Percentiles rank a stretch among this genome's conserved stretches.
These are phyloP conservation scores for Hycleus phaleratus DNA, from an alignment of 1,140 invertebrate species.

Conservation along the genomic window DNA sequence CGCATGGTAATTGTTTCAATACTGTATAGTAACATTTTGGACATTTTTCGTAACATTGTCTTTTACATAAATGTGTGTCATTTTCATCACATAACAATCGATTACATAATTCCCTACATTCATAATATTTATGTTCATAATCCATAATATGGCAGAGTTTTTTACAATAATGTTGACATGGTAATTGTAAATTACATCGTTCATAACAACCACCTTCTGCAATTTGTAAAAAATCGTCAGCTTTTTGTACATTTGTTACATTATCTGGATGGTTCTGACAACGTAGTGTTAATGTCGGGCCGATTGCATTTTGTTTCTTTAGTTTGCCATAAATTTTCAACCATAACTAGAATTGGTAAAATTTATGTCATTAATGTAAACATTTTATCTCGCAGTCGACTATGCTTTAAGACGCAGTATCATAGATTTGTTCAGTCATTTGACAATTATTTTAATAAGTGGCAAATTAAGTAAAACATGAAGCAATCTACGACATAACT, in stretches of 20 bases:
- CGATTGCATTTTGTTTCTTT: conserved; percentile 40
- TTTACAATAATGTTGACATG: conserved; percentile 50
- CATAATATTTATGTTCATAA: conserved; percentile 40
- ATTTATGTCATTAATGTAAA: no score
- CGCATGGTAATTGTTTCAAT: conserved; percentile 41
- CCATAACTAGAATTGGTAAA: conserved; percentile 42
- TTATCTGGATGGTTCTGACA: conserved; percentile 45
- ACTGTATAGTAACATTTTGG: conserved; percentile 41
- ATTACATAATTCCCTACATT: conserved; percentile 32
- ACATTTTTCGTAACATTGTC: conserved; percentile 44
- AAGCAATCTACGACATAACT: no score
- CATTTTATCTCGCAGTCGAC: no score
- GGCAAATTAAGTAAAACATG: no score
- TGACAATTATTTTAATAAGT: no score
- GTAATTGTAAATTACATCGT: conserved; percentile 39
- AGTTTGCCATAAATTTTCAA: conserved; percentile 44
- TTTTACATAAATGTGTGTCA: conserved; percentile 42
- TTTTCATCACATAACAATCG: conserved; percentile 41
- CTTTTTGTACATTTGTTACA: conserved; percentile 30
- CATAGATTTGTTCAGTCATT: no score
- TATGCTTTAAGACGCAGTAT: no score
- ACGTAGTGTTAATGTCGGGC: conserved; percentile 39
- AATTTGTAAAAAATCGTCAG: conserved; percentile 42
- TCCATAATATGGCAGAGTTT: conserved; percentile 47
- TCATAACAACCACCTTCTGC: conserved; percentile 47